Percentiles rank a stretch among this genome's conserved stretches.
Conservation (phyloP, 2,113 vertebrate species). For the human region GRCh38 chr12:64811001-64811500, state of each 20-base stretch:
- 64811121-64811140: neutral
- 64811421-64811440: neutral
- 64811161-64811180: neutral
- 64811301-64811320: neutral
- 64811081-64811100: neutral
- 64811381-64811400: neutral
- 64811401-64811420: neutral
- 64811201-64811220: conserved; percentile 26
- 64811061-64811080: neutral
- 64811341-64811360: neutral
- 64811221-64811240: neutral
- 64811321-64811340: neutral
- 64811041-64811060: conserved; percentile 27
- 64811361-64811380: neutral
- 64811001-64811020: neutral
- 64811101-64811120: neutral
- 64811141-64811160: neutral
- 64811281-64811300: neutral
- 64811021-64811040: neutral
- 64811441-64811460: neutral
- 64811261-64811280: conserved; percentile 18
- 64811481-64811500: neutral
- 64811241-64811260: conserved; percentile 30
- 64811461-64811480: conserved; percentile 33
- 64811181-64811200: too few species aligned